Evolutionary conservation across 1,140 invertebrate genomes (phyloP), one percentile per base, ranked within the genome.

Genomic region (Radopholus similis): DNA sequence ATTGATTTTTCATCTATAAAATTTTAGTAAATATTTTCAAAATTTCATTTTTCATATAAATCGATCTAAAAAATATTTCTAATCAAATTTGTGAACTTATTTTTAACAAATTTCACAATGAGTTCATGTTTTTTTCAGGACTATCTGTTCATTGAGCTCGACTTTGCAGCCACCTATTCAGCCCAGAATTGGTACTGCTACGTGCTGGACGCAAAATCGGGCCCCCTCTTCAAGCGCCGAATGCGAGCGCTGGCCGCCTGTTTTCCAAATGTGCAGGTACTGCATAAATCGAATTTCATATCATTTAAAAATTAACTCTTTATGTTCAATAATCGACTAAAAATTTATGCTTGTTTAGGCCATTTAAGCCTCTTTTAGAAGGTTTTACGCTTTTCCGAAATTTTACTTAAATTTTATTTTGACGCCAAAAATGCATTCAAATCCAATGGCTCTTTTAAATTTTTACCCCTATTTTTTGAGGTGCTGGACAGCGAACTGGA

Each of bases 111-210:
- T 21, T 49, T 55, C 6, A 5, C 49, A 55, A 6, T 13, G 9
- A 47, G 34, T 28, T 23, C 30, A 28, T 15, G 49, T 74, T 70
- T 71, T 42, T 74, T 76, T 23, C 1, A 75, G 70, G 71, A 73
- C 38, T 73, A 73, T 54, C 30, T 13, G 11, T 49, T 77, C 4
- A 18, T 73, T 13, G 71, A 73, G 64, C 30, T 74, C 75, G 75
- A 78, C 21, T 55, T 73, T 23, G 71, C 71, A 3, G 70, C 71
- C 3, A 42, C 18, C 9, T 73, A 78, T 57, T 53, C 76, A 9
- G 75, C 71, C 11, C 76, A 73, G 26, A 73, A 73, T 54, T 51
- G 42, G 38, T 73, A 77, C 63, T 73, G 74, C 59, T 73, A 53
- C 44, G 75, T 71, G 1, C 2, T 73, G 18, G 71, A 73, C 34